Base-by-base conservation (phyloP, 2,888 invertebrate species). In the Cosmia trapezina region DNA sequence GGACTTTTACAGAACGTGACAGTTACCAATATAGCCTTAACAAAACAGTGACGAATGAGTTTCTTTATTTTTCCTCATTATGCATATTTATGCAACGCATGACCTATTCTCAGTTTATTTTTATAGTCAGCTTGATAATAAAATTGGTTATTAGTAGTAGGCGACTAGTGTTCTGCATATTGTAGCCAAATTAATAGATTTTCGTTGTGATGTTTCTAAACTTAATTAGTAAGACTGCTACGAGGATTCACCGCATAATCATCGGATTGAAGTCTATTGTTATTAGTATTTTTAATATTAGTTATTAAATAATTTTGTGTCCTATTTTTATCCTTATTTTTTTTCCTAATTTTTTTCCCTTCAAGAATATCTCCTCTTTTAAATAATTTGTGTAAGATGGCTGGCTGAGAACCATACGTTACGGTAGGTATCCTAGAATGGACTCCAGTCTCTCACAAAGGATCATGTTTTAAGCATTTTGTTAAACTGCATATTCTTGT, bases 61-160 rank as follows among this genome's bases (percentile, higher is more conserved):
- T 45, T 62, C 6, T 28, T 12, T 17, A n/a, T 28, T 43, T 64
- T 47, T 75, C 75, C 54, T 73, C 41, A 43, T 51, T 53, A 43
- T 53, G 19, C 37, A 43, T 45, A 70, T 37, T 45, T 28, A 64
- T n/a, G n/a, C 64, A n/a, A 28, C 41, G 17, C 19, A 47, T 64
- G 17, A 75, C 66, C 6, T 49, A 64, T 56, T 22, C 53, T 2
- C 1, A 49, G 73, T 76, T 22, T 76, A 66, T 76, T 76, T 73
- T 57, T 49, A n/a, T 33, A 37, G 6, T 41, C 33, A 12, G 14
- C 9, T 57, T 67, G 19, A 57, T 57, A 45, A 49, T 56, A 12
- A 66, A 56, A 41, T 28, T 45, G 2, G 5, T 33, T 11, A 11
- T 72, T 28, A 22, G 9, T 33, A 11, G 9, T 43, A 49, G n/a